Percentiles rank a stretch among this genome's conserved stretches.
phyloP scores from a whole-genome alignment of 2,888 invertebrate genomes.

The Calliopum simillimum region DNA sequence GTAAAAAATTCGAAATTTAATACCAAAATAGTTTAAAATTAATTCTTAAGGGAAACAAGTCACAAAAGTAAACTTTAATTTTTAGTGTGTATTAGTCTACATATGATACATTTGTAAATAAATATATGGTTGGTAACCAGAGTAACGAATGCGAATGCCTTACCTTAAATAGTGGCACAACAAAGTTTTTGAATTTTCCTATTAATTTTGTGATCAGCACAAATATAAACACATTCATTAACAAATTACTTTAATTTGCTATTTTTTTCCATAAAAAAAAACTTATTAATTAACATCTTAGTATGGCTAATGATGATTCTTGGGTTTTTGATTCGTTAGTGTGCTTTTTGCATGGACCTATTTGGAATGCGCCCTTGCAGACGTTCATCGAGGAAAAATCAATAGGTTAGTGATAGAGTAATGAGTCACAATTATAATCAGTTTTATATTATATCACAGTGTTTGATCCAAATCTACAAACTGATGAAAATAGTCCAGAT shows the following conservation, averaged over 20 bases:
- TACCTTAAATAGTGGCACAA: no score
- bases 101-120: no score
- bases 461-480: conserved; percentile 81
- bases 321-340: conserved; percentile 95
- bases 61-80: no score
- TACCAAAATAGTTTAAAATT: no score
- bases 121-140: no score
- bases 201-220: not conserved
- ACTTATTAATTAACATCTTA: conserved; percentile 3
- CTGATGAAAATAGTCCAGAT: conserved; percentile 76
- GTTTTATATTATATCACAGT: conserved; percentile 69
- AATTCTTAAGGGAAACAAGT: no score
- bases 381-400: conserved; percentile 95
- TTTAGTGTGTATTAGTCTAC: no score
- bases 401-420: conserved; percentile 73
- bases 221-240: conserved; percentile 31
- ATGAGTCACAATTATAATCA: not conserved
- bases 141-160: no score
- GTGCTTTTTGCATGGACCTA: conserved; percentile 89
- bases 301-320: conserved; percentile 74
- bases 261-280: not conserved
- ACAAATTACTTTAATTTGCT: conserved; percentile 20
- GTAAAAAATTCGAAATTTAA: no score
- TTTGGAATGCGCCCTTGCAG: conserved; percentile 91
- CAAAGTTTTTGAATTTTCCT: no score